These are phyloP conservation scores for Tinea pellionella DNA, from an alignment of 2,888 invertebrate species.

Conservation along the genomic window DNA sequence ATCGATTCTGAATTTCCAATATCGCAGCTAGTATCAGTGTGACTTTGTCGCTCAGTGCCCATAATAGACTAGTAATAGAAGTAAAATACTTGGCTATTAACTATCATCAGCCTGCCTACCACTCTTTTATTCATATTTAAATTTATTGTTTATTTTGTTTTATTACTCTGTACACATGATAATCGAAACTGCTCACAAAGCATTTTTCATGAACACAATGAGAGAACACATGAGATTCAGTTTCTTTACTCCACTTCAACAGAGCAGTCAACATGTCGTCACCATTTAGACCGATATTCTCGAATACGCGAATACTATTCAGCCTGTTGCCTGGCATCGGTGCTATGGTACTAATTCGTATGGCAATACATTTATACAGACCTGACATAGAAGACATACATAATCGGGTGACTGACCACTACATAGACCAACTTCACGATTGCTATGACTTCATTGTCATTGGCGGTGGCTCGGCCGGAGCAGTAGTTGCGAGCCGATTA, in stretches of 20 bases:
- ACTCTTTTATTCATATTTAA: no score
- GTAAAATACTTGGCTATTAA: no score
- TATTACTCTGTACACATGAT: neutral
- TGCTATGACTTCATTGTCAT: conserved; percentile 84
- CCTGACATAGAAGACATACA: conserved; percentile 78
- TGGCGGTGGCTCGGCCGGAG: conserved; percentile 86
- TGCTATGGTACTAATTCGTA: conserved; percentile 72
- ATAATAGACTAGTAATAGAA: no score
- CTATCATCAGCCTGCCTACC: no score
- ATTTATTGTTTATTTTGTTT: neutral
- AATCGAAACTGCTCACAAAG: neutral
- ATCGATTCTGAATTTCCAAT: no score
- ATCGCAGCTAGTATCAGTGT: no score
- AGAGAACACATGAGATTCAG: neutral
- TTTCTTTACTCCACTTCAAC: neutral
- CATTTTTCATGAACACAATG: neutral
- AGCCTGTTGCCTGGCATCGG: conserved; percentile 75
- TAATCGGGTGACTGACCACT: conserved; percentile 70
- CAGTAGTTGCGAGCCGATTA: conserved; percentile 81
- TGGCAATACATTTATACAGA: conserved; percentile 72
- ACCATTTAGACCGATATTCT: conserved; percentile 44
- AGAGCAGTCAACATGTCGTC: neutral
- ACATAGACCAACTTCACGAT: conserved; percentile 61
- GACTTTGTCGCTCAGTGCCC: no score
- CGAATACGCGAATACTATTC: conserved; percentile 73